Percentiles rank a stretch among this genome's conserved stretches.
Evolutionary conservation across 2,888 invertebrate species (phyloP).

Genomic region (Hartigia nigra): DNA sequence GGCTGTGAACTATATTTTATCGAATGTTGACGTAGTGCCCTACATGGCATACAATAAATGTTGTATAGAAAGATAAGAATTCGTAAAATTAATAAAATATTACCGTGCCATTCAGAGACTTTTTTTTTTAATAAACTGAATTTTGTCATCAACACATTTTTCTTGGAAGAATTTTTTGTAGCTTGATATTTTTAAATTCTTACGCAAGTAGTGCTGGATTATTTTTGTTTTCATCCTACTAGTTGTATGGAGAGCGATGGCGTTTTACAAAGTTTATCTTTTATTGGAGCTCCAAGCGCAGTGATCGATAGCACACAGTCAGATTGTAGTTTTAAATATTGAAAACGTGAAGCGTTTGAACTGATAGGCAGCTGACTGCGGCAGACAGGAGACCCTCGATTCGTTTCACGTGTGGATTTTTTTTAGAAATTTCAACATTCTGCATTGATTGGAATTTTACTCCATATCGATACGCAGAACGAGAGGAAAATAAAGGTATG

Average conservation of each 20-base stretch:
- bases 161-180: not conserved
- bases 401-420: constrained; percentile 18
- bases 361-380: constrained; percentile 34
- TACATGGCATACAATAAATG: not conserved
- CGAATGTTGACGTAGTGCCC: not conserved
- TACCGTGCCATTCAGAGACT: not conserved
- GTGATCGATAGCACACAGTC: not conserved
- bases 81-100: not conserved
- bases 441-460: constrained; percentile 46
- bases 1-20: constrained; percentile 29
- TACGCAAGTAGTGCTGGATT: not conserved
- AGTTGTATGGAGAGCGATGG: not conserved
- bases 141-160: not conserved
- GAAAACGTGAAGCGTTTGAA: constrained; percentile 49
- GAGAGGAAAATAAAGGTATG: not conserved
- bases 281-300: not conserved
- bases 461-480: not conserved
- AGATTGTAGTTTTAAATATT: constrained; percentile 40
- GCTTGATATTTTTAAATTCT: not conserved
- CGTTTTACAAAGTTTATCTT: constrained; percentile 3
- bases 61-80: not conserved
- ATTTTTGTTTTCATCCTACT: not conserved
- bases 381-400: not conserved
- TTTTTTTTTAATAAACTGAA: not conserved
- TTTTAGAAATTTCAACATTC: constrained; percentile 44